phyloP scores from a whole-genome alignment of 2,113 vertebrate genomes.

The Rhea americana region DNA sequence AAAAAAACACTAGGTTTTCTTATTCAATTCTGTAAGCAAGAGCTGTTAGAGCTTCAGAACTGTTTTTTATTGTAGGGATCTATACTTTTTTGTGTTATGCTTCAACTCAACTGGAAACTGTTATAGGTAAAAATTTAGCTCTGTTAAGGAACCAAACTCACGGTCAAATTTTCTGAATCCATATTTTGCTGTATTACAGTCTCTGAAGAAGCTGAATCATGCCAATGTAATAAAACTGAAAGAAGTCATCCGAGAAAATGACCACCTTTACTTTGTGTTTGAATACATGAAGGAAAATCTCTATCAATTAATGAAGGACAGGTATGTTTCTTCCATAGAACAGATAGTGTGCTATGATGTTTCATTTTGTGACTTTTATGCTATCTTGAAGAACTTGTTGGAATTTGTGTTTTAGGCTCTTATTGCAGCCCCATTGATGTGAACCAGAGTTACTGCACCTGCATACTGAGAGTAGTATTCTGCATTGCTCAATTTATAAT shows the following conservation, averaged over 20 bases:
- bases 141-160: not conserved
- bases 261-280: constrained; percentile 98
- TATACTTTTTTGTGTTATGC: constrained; percentile 36
- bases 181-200: constrained; percentile 75
- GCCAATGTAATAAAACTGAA: constrained; percentile 97
- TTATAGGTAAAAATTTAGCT: not conserved
- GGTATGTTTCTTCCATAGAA: constrained; percentile 76
- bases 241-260: constrained; percentile 97
- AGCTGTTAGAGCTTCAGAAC: not conserved
- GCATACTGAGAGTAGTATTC: not conserved
- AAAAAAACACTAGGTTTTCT: not conserved
- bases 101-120: not conserved
- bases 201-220: constrained; percentile 97
- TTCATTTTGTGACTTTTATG: not conserved
- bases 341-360: not conserved
- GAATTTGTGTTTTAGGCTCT: not conserved
- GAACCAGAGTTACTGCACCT: not conserved
- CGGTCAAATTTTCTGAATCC: not conserved
- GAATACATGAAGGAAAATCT: constrained; percentile 99
- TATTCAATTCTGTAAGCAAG: not conserved
- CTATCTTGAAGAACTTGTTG: not conserved
- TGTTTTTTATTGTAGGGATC: not conserved
- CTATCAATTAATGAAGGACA: constrained; percentile 98
- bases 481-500: not conserved
- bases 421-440: not conserved